These are phyloP conservation scores for Harpegnathos saltator DNA, from an alignment of 1,140 invertebrate genomes.

Conservation along the genomic window DNA sequence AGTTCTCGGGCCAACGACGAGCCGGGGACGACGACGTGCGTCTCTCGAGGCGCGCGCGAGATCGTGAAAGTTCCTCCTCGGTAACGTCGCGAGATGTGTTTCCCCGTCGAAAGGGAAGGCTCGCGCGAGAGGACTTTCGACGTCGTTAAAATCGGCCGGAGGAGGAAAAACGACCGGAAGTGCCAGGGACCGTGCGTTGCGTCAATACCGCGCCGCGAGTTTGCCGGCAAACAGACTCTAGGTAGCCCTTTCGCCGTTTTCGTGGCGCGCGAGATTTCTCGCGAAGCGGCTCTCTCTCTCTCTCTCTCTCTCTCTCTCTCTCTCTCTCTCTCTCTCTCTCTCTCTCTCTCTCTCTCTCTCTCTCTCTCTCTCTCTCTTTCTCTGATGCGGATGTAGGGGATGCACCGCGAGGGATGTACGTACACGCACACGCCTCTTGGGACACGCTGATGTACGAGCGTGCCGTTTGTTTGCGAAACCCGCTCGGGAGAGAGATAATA, in stretches of 20 bases:
- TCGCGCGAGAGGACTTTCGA: constrained; percentile 16
- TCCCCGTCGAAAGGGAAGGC: constrained; percentile 25
- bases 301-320: too few species aligned
- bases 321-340: too few species aligned
- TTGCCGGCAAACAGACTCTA: constrained; percentile 37
- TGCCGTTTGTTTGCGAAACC: not conserved
- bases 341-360: too few species aligned
- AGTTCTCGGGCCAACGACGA: not conserved
- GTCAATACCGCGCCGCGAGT: constrained; percentile 9
- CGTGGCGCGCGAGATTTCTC: not conserved
- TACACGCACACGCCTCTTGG: too few species aligned
- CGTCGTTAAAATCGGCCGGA: constrained; percentile 16
- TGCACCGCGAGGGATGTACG: not conserved
- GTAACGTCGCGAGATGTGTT: constrained; percentile 2
- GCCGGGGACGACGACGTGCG: not conserved
- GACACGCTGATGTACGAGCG: not conserved
- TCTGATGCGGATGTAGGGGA: not conserved
- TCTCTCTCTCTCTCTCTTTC: too few species aligned
- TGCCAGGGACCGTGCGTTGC: not conserved
- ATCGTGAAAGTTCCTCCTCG: constrained; percentile 27
- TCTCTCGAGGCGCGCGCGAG: too few species aligned
- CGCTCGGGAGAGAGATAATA: not conserved
- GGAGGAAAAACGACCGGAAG: constrained; percentile 43
- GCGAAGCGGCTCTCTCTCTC: not conserved
- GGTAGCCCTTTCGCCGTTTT: not conserved